Base-by-base conservation (phyloP, 2,797 vertebrate species). In the Sebastiscus tertius region DNA sequence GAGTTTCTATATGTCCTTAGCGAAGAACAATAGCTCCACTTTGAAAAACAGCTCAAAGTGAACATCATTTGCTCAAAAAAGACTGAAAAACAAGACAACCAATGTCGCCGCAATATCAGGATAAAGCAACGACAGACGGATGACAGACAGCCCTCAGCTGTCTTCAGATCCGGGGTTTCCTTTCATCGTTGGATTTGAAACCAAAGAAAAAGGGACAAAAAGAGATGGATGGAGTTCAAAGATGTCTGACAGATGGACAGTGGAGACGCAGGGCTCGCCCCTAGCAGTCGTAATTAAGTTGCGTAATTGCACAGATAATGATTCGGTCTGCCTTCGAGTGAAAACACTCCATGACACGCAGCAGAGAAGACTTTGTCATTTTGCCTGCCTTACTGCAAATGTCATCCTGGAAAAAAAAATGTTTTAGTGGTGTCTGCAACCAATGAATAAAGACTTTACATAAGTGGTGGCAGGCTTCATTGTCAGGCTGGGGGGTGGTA, bases 301-400 rank as follows among this genome's bases (percentile, higher is more conserved):
- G 88, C 80, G 58, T 93, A 91, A 94, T 92, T 94, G 89, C 87
- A 88, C 84, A 85, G 88, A 93, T 93, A 93, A 92, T 91, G 84
- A 93, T 81, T 93, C 87, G 87, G 73, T 78, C 77, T 91, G 90
- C 90, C 88, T 93, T 85, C 67, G 70, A 91, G 91, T 90, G 72
- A 86, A 86, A 90, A 83, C 87, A 85, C 83, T 85, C 55, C 59
- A 66, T 75, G 90, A 88, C 82, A 87, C 81, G 84, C 77, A 84
- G 81, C 79, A 54, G 77, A 82, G 72, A 75, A 54, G 62, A 87
- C 83, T 85, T 84, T 89, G 85, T 79, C 87, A 87, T 83, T 75
- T 46, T 73, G 76, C 63, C 74, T 78, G 69, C 75, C 55, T 71
- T 39, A 52, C 62, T 68, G 81, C 67, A 88, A 87, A 87, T 84